Evolutionary conservation across 2,888 invertebrate genomes (phyloP).

Genomic region (Cheilosia scutellata): DNA sequence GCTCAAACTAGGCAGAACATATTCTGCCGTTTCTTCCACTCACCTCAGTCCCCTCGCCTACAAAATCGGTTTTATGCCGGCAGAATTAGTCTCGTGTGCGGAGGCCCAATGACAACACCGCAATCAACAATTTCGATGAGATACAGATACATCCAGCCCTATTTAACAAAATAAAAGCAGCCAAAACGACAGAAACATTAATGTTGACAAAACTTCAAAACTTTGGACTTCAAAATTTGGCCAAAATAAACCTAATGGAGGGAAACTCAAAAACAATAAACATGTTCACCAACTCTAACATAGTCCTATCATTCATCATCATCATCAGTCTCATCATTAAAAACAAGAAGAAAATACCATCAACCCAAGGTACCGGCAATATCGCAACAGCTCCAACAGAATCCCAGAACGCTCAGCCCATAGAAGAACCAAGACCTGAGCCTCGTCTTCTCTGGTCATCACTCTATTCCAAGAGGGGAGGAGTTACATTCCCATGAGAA

Average conservation of each 20-base stretch:
- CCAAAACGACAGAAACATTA: neutral
- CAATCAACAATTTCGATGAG: neutral
- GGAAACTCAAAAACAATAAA: neutral
- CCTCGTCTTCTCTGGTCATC: no score
- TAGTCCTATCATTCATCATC: neutral
- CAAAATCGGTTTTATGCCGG: no score
- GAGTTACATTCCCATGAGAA: no score
- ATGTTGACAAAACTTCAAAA: neutral
- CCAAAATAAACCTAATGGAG: neutral
- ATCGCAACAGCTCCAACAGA: no score
- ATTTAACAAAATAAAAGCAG: slow-evolving; percentile 7
- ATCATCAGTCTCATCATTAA: neutral
- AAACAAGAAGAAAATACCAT: neutral
- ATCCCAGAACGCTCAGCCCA: no score
- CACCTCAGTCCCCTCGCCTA: no score
- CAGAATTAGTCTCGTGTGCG: no score
- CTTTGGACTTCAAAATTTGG: neutral
- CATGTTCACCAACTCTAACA: neutral
- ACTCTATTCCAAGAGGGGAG: no score
- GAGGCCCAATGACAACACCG: neutral
- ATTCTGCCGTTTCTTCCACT: no score
- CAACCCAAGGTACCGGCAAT: no score
- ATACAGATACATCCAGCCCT: slow-evolving; percentile 1
- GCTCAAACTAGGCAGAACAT: no score
- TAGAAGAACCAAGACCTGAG: no score